Evolutionary conservation across 2,797 vertebrate species (phyloP).

Genomic region (Meriones psammophilus): DNA sequence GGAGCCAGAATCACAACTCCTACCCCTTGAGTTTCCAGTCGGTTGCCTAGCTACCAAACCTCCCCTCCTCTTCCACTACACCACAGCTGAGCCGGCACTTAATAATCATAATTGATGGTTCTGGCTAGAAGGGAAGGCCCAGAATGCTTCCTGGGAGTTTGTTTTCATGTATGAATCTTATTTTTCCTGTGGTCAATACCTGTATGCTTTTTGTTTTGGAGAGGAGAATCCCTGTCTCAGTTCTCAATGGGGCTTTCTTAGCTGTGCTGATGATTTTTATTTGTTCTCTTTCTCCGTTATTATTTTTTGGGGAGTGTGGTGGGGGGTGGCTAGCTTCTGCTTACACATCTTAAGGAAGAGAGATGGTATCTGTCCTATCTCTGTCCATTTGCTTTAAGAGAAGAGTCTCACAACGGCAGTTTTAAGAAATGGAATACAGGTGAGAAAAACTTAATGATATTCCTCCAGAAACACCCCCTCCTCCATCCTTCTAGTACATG

Average conservation of each 20-base stretch:
- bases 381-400: not conserved
- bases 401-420: not conserved
- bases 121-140: conserved; percentile 65
- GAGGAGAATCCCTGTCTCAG: conserved; percentile 6
- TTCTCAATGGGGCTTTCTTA: conserved; percentile 59
- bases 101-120: conserved; percentile 81
- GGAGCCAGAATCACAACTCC: conserved; percentile 74
- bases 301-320: not conserved
- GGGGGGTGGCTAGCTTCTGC: conserved; percentile 19
- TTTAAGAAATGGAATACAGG: conserved; percentile 39
- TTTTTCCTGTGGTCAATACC: conserved; percentile 68
- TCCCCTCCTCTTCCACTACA: conserved; percentile 58
- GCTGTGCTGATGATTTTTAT: conserved; percentile 54
- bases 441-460: conserved; percentile 51
- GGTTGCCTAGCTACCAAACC: conserved; percentile 81
- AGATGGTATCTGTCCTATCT: conserved; percentile 19
- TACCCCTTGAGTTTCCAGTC: conserved; percentile 74
- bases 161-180: conserved; percentile 70
- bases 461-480: not conserved
- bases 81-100: conserved; percentile 64
- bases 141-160: conserved; percentile 72
- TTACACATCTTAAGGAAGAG: conserved; percentile 43
- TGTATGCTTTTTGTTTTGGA: conserved; percentile 65
- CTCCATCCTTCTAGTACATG: not conserved
- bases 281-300: conserved; percentile 66